These are phyloP conservation scores for Cyphomyrmex costatus DNA, from an alignment of 1,140 invertebrate species.

Conservation along the genomic window DNA sequence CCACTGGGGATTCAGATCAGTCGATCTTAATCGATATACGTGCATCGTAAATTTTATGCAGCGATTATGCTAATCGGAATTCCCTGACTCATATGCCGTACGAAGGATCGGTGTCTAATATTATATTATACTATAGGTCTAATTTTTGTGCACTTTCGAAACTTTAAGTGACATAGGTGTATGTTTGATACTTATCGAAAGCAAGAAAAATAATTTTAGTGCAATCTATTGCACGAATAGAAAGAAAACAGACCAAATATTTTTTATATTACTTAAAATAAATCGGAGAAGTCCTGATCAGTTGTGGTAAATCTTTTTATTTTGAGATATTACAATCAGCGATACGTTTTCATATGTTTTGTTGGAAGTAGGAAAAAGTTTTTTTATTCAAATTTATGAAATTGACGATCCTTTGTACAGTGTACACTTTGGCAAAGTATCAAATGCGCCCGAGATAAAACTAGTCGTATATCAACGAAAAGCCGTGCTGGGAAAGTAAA, in stretches of 20 bases:
- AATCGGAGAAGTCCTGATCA: not conserved
- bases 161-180: too few relatives aligned
- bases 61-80: slow-evolving; percentile 64
- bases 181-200: too few relatives aligned
- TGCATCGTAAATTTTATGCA: slow-evolving; percentile 51
- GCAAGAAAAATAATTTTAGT: too few relatives aligned
- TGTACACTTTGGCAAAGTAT: not conserved
- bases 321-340: not conserved
- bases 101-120: not conserved
- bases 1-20: slow-evolving; percentile 33
- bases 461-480: slow-evolving; percentile 12
- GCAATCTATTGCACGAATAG: too few relatives aligned
- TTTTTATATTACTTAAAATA: not conserved
- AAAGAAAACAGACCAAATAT: too few relatives aligned
- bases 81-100: not conserved
- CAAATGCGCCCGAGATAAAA: slow-evolving; percentile 46
- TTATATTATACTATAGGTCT: slow-evolving; percentile 1
- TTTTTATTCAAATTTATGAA: slow-evolving; percentile 26
- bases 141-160: too few relatives aligned
- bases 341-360: too few relatives aligned
- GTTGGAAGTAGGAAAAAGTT: not conserved
- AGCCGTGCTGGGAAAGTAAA: slow-evolving; percentile 68
- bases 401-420: slow-evolving; percentile 13
- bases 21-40: slow-evolving; percentile 41
- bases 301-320: not conserved